These are phyloP conservation scores for Schrankia costaestrigalis DNA, from an alignment of 2,888 invertebrate genomes.

Conservation along the genomic window DNA sequence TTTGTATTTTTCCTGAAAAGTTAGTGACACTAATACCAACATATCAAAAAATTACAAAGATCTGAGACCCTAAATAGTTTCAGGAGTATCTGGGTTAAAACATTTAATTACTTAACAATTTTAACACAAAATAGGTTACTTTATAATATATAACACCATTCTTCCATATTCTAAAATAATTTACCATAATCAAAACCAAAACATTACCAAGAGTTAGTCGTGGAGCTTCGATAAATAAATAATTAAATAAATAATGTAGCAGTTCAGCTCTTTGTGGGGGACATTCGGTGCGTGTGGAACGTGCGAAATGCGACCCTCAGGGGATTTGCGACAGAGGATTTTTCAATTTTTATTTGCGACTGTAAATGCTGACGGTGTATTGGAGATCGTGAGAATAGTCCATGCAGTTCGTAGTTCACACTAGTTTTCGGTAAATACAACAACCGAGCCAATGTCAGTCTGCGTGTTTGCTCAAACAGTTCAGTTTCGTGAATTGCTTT, in stretches of 20 bases:
- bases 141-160: no score
- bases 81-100: no score
- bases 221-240: conserved; percentile 33
- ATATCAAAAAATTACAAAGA: no score
- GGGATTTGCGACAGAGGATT: conserved; percentile 69
- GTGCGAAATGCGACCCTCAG: conserved; percentile 54
- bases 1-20: no score
- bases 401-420: conserved; percentile 33
- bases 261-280: conserved; percentile 49
- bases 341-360: conserved; percentile 76
- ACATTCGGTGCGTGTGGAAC: conserved; percentile 53
- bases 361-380: conserved; percentile 65
- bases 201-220: conserved; percentile 11
- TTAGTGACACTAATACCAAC: no score
- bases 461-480: conserved; percentile 29
- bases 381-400: conserved; percentile 33
- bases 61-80: no score
- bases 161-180: no score
- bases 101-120: no score
- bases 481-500: conserved; percentile 25
- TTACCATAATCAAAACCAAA: neutral
- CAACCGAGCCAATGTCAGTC: conserved; percentile 31
- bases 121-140: no score
- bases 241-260: conserved; percentile 48
- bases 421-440: conserved; percentile 31